Percentiles rank a stretch among this genome's conserved stretches.
Conservation (phyloP, 2,113 vertebrate species). For the Turdus rufiventris region DNA sequence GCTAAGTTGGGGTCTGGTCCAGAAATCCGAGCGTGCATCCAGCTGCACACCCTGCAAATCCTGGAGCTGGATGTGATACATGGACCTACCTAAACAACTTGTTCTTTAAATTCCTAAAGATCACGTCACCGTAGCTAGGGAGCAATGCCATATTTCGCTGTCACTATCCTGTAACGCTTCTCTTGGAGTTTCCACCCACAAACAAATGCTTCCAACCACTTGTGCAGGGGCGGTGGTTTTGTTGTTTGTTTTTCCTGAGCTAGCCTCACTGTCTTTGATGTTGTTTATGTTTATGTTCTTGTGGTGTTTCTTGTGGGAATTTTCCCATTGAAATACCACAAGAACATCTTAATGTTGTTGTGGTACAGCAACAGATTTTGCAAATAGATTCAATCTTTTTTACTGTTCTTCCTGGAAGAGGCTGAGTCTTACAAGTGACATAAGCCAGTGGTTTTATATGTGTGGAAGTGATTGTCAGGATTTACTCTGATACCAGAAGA, state of each 20-base stretch:
- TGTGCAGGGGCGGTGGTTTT: neutral
- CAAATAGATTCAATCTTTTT: neutral
- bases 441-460: neutral
- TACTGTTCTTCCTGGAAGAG: neutral
- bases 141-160: neutral
- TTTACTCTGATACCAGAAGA: neutral
- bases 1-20: neutral
- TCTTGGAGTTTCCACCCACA: neutral
- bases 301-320: neutral
- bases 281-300: neutral
- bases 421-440: neutral
- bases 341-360: neutral
- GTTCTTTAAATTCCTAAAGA: neutral
- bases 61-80: neutral
- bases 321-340: neutral
- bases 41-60: neutral
- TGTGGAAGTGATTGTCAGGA: neutral
- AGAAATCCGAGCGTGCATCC: rapidly evolving
- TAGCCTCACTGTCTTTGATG: neutral
- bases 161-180: neutral
- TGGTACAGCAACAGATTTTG: neutral
- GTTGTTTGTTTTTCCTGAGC: neutral
- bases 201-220: neutral
- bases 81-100: neutral
- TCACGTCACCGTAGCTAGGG: neutral